These are phyloP conservation scores for Trichoplusia ni DNA, from an alignment of 1,140 invertebrate species.

Conservation along the genomic window DNA sequence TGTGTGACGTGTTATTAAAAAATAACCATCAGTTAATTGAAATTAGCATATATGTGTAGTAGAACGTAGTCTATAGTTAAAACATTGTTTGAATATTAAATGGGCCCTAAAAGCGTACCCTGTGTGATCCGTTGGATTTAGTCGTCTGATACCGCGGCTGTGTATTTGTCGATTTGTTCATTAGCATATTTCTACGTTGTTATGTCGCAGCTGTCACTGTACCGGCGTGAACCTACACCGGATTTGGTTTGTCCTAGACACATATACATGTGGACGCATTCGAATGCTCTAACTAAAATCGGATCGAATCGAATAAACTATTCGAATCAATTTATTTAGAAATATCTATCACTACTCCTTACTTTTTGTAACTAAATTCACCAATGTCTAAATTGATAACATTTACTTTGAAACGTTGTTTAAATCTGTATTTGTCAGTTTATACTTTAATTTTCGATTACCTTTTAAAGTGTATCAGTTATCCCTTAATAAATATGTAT, in stretches of 20 bases:
- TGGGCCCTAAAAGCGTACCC: neutral
- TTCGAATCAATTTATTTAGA: neutral
- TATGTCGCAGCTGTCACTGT: slow-evolving; percentile 14
- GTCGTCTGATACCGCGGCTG: neutral
- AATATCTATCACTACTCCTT: too few relatives aligned
- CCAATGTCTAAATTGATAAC: too few relatives aligned
- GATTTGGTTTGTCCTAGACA: neutral
- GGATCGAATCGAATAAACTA: neutral
- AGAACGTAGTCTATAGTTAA: neutral
- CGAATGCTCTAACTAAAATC: neutral
- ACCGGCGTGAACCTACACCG: neutral
- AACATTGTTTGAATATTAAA: neutral
- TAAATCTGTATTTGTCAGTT: too few relatives aligned
- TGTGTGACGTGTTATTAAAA: too few relatives aligned
- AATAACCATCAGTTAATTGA: neutral
- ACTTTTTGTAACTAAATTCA: too few relatives aligned
- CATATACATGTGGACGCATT: neutral
- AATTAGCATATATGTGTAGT: neutral
- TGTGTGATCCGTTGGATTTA: neutral
- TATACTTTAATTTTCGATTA: too few relatives aligned
- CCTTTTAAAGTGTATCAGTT: neutral
- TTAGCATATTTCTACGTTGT: slow-evolving; percentile 20
- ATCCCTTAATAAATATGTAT: slow-evolving; percentile 1
- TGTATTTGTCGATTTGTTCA: slow-evolving; percentile 24
- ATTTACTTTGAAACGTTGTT: too few relatives aligned